Evolutionary conservation across 30 jellyfish, hydroid and myxozoan genomes (phyloP).

Genomic region (Aurelia aurita): DNA sequence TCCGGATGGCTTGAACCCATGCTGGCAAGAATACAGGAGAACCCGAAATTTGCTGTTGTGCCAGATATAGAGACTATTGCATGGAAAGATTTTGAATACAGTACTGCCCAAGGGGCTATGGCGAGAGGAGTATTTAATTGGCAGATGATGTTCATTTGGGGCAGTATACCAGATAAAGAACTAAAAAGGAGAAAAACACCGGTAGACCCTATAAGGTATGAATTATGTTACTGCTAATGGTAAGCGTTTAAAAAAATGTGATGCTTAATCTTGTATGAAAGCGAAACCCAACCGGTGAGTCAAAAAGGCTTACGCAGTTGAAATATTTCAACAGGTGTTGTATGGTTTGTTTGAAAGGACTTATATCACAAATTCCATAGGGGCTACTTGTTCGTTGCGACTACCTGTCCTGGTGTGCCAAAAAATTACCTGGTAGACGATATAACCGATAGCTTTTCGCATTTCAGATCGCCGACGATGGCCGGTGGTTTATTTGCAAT

Average conservation of each 20-base stretch:
- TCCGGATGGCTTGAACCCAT: slow-evolving; percentile 98
- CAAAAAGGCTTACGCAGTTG: too few relatives aligned
- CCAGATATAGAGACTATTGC: slow-evolving; percentile 97
- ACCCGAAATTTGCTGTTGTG: slow-evolving; percentile 83
- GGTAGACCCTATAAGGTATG: slow-evolving; percentile 86
- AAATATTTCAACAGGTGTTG: too few relatives aligned
- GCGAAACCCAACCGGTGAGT: too few relatives aligned
- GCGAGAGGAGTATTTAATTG: slow-evolving; percentile 93
- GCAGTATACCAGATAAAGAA: slow-evolving; percentile 90
- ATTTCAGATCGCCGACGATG: slow-evolving; percentile 97
- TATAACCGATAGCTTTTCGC: background rate
- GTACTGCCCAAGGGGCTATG: slow-evolving; percentile 83
- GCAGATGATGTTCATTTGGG: slow-evolving; percentile 98
- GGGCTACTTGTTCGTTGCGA: too few relatives aligned
- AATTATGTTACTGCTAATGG: too few relatives aligned
- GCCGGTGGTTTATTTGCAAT: slow-evolving; percentile 99
- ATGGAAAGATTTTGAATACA: slow-evolving; percentile 82
- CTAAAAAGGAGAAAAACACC: slow-evolving; percentile 75
- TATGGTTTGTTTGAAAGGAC: too few relatives aligned
- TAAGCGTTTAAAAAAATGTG: too few relatives aligned
- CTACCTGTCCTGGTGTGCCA: too few relatives aligned
- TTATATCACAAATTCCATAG: too few relatives aligned
- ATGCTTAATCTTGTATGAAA: too few relatives aligned
- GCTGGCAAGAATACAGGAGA: slow-evolving; percentile 85
- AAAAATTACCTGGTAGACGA: too few relatives aligned